Percentiles rank a stretch among this genome's conserved stretches.
These are phyloP conservation scores for Isurus oxyrinchus DNA, from an alignment of 2,113 vertebrate species.

Conservation along the genomic window DNA sequence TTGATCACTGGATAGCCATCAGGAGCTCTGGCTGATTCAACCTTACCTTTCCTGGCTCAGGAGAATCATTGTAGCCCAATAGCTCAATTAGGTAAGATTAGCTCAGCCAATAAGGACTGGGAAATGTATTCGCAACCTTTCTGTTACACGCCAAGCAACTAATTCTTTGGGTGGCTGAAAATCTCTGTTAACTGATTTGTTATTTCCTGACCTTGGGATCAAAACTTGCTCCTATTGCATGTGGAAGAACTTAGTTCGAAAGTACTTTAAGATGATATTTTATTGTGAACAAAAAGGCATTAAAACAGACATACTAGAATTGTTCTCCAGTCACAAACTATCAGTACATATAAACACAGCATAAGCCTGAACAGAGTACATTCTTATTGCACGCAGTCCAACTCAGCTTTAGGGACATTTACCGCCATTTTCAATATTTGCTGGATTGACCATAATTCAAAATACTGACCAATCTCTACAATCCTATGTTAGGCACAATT, in stretches of 20 bases:
- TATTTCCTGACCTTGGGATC: neutral
- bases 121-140: neutral
- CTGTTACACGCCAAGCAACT: neutral
- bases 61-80: neutral
- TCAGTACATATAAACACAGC: neutral
- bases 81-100: neutral
- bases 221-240: neutral
- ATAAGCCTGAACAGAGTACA: neutral
- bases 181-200: neutral
- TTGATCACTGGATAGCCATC: neutral
- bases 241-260: slow-evolving; percentile 16
- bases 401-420: neutral
- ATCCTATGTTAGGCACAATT: neutral
- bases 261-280: slow-evolving; percentile 15
- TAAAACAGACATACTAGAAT: neutral
- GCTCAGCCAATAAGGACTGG: neutral
- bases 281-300: slow-evolving; percentile 18
- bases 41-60: neutral
- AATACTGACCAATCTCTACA: neutral
- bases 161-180: neutral
- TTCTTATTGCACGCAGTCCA: neutral
- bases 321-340: neutral
- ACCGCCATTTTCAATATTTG: neutral
- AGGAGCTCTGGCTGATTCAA: too few species aligned
- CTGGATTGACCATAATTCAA: neutral